Evolutionary conservation across 2,888 invertebrate species (phyloP).

Genomic region (Synanthedon vespiformis): DNA sequence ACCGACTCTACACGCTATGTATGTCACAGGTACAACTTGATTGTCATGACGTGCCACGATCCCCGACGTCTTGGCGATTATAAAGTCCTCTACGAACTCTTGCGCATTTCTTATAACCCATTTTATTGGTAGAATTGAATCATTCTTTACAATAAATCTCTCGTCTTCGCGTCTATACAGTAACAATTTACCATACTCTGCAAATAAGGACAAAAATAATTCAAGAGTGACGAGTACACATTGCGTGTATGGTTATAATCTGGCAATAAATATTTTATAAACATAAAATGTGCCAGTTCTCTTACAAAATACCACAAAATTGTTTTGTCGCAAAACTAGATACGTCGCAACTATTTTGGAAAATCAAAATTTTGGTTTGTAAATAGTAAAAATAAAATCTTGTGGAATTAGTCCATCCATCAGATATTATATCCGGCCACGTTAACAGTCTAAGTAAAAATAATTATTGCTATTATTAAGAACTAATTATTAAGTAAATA

Average conservation of each 20-base stretch:
- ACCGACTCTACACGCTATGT: conserved; percentile 54
- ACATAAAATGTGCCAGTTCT: too few species aligned
- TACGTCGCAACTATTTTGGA: too few species aligned
- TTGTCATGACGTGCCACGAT: conserved; percentile 51
- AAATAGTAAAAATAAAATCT: neutral
- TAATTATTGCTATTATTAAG: too few species aligned
- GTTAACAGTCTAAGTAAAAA: too few species aligned
- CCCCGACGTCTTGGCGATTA: conserved; percentile 50
- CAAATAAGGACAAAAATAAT: conserved; percentile 5
- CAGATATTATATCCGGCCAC: too few species aligned
- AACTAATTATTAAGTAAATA: too few species aligned
- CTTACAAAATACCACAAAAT: too few species aligned
- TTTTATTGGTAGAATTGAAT: conserved; percentile 64
- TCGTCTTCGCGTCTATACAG: conserved; percentile 60
- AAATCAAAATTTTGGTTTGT: too few species aligned
- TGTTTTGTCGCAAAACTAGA: too few species aligned
- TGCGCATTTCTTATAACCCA: conserved; percentile 63
- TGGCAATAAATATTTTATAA: neutral
- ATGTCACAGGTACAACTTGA: conserved; percentile 59
- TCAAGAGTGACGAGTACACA: neutral
- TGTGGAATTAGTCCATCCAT: conserved; percentile 1
- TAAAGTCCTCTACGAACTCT: conserved; percentile 54
- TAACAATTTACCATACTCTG: conserved; percentile 68
- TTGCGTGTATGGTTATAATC: neutral
- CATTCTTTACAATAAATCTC: conserved; percentile 65